A percentile compares a stretch with the other conserved stretches of the same genome.
Evolutionary conservation across 2,113 vertebrate species (phyloP).

Genomic region (Eptesicus fuscus): DNA sequence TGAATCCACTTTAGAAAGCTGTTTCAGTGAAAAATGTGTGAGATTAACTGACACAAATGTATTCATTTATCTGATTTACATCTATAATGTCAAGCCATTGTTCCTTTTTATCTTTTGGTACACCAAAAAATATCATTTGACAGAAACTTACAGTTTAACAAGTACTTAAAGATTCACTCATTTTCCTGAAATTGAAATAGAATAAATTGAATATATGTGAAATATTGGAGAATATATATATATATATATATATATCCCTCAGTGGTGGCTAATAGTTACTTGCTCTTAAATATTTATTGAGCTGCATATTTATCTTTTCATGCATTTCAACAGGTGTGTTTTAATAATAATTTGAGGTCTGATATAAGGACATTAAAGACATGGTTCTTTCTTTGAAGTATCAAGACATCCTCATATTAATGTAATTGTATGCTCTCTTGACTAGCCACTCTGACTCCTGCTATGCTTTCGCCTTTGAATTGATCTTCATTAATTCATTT

Average conservation of each 20-base stretch:
- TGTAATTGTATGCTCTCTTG: background rate
- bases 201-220: background rate
- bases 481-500: background rate
- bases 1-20: background rate
- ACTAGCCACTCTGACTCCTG: background rate
- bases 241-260: background rate
- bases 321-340: background rate
- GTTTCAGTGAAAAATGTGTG: conserved; percentile 33
- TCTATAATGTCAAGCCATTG: conserved; percentile 27
- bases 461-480: background rate
- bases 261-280: background rate
- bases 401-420: background rate
- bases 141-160: conserved; percentile 26
- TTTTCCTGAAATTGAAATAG: background rate
- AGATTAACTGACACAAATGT: conserved; percentile 55
- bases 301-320: rapidly evolving
- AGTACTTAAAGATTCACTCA: background rate
- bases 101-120: conserved; percentile 10
- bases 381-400: background rate
- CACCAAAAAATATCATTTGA: background rate
- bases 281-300: background rate
- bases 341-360: background rate
- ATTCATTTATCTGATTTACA: conserved; percentile 50
- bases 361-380: background rate
- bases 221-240: background rate